Evolutionary conservation across 2,113 vertebrate species (phyloP).

Genomic region (Mus pahari): DNA sequence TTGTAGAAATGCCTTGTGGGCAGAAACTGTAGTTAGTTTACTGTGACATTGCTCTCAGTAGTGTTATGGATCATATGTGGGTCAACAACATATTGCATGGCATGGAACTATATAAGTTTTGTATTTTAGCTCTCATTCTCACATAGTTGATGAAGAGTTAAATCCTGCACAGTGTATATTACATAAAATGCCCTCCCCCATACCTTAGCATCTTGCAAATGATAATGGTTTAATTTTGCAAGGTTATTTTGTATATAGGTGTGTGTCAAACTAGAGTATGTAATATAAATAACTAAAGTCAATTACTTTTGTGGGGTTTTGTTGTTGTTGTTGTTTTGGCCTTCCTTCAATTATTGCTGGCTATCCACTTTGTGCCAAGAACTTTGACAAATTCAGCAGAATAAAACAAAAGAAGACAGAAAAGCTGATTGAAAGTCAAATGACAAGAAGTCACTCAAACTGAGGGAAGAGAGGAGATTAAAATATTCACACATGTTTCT

Average conservation of each 20-base stretch:
- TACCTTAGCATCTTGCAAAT: not conserved
- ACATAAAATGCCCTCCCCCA: not conserved
- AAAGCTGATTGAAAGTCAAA: not conserved
- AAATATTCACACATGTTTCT: not conserved
- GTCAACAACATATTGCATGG: not conserved
- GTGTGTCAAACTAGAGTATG: not conserved
- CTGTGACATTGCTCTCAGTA: not conserved
- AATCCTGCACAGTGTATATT: not conserved
- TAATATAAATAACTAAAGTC: not conserved
- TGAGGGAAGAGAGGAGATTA: not conserved
- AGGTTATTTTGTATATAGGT: not conserved
- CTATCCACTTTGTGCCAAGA: not conserved
- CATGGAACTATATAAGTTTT: not conserved
- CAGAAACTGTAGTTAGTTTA: constrained; percentile 4
- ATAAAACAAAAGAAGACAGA: not conserved
- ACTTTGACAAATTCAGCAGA: not conserved
- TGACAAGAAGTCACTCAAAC: not conserved
- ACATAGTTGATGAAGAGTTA: not conserved
- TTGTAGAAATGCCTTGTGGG: not conserved
- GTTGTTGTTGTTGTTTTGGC: too few species aligned
- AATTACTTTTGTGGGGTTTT: not conserved
- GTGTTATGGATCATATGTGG: not conserved
- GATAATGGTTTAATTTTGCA: not conserved
- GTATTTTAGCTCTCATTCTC: not conserved
- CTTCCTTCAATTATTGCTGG: not conserved